Percentiles rank a stretch among this genome's conserved stretches.
These are phyloP conservation scores for Acronicta leporina DNA, from an alignment of 2,888 invertebrate genomes.

Conservation along the genomic window DNA sequence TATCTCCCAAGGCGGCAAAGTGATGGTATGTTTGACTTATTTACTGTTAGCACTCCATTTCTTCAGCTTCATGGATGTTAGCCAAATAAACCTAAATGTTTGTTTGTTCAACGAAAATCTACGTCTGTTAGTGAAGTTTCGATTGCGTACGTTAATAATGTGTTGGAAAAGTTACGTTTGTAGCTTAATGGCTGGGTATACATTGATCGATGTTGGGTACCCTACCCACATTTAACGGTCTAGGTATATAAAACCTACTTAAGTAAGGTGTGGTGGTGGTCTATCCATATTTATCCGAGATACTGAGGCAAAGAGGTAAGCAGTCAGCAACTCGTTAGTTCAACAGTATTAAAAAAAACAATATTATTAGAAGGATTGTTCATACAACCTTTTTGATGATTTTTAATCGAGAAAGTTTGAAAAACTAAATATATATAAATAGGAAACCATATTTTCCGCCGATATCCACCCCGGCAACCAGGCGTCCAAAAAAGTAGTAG, in stretches of 20 bases:
- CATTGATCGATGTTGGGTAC: slow-evolving; percentile 19
- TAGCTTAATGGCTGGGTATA: slow-evolving; percentile 44
- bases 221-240: not conserved
- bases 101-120: slow-evolving; percentile 77
- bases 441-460: slow-evolving; percentile 88
- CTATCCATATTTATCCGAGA: too few species aligned
- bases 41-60: not conserved
- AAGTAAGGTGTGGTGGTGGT: too few species aligned
- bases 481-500: slow-evolving; percentile 86
- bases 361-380: too few species aligned
- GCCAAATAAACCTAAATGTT: slow-evolving; percentile 81
- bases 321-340: too few species aligned
- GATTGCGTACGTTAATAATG: slow-evolving; percentile 67
- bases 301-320: too few species aligned
- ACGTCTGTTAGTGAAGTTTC: slow-evolving; percentile 79
- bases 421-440: slow-evolving; percentile 77
- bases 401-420: slow-evolving; percentile 65
- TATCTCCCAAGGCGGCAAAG: too few species aligned
- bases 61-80: slow-evolving; percentile 54
- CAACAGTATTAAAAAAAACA: too few species aligned
- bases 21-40: too few species aligned
- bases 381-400: too few species aligned
- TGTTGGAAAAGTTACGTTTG: slow-evolving; percentile 41
- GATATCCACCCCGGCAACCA: slow-evolving; percentile 83
- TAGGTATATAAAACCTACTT: too few species aligned